A percentile compares a stretch with the other conserved stretches of the same genome.
These are phyloP conservation scores for Pristiophorus japonicus DNA, from an alignment of 2,113 vertebrate species.

Conservation along the genomic window DNA sequence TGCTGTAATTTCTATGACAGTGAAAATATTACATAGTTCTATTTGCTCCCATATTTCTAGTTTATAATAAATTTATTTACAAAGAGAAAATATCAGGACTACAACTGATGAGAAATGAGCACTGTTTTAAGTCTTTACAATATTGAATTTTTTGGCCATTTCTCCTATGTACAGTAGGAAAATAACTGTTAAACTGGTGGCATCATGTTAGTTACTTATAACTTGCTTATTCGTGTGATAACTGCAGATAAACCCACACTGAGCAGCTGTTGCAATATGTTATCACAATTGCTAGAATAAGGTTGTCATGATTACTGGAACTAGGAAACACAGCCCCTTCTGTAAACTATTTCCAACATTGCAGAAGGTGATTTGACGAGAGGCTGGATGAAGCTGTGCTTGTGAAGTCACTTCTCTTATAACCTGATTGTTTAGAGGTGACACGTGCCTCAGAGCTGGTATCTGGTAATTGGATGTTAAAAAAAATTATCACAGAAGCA, in stretches of 20 bases:
- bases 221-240: neutral
- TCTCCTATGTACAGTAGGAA: neutral
- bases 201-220: neutral
- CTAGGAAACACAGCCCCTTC: neutral
- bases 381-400: neutral
- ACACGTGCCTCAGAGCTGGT: neutral
- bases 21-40: neutral
- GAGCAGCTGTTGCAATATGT: neutral
- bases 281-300: neutral
- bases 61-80: neutral
- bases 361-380: neutral
- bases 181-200: neutral
- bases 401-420: neutral
- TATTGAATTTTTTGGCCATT: neutral
- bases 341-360: neutral
- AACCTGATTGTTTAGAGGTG: neutral
- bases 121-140: neutral
- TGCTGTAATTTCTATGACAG: neutral
- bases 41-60: neutral
- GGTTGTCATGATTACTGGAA: neutral
- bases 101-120: neutral
- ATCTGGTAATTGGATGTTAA: no score
- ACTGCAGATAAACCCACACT: neutral
- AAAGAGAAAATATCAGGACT: neutral
- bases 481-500: neutral